phyloP scores from a whole-genome alignment of 2,113 vertebrate genomes.

The Scalopus aquaticus region DNA sequence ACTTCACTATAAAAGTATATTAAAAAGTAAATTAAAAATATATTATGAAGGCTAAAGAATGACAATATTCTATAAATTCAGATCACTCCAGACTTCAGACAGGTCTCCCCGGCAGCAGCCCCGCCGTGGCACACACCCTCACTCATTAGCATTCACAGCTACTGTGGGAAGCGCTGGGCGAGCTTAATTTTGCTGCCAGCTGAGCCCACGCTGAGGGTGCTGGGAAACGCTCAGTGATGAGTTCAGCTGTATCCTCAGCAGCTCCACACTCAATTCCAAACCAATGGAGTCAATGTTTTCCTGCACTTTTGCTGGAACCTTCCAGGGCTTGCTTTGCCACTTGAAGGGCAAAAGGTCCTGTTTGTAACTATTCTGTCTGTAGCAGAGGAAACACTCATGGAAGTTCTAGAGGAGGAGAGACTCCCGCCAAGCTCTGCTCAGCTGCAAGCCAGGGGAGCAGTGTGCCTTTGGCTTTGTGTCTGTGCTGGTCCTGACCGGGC shows the following conservation, averaged over 20 bases:
- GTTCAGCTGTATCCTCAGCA: background rate
- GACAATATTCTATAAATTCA: background rate
- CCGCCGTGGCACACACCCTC: rapidly evolving
- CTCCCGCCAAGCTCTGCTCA: background rate
- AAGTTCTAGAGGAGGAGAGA: background rate
- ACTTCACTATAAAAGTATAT: too few species aligned
- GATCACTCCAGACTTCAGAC: background rate
- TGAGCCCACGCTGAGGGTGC: background rate
- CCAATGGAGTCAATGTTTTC: background rate
- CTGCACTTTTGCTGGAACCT: constrained; percentile 39
- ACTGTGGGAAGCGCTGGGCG: background rate
- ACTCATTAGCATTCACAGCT: rapidly evolving
- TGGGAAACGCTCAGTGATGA: background rate
- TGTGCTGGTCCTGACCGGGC: background rate
- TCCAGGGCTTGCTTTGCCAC: constrained; percentile 17
- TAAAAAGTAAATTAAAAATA: too few species aligned
- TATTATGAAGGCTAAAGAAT: background rate
- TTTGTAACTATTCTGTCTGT: constrained; percentile 23
- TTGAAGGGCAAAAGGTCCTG: constrained; percentile 20
- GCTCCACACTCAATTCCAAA: background rate
- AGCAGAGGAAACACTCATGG: background rate
- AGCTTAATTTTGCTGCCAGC: background rate
- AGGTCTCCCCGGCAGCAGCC: too few species aligned
- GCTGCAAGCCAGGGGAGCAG: background rate
- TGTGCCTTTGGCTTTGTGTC: background rate